A percentile compares a stretch with the other conserved stretches of the same genome.
phyloP scores from a whole-genome alignment of 2,113 vertebrate genomes.

The Danionella cerebrum region DNA sequence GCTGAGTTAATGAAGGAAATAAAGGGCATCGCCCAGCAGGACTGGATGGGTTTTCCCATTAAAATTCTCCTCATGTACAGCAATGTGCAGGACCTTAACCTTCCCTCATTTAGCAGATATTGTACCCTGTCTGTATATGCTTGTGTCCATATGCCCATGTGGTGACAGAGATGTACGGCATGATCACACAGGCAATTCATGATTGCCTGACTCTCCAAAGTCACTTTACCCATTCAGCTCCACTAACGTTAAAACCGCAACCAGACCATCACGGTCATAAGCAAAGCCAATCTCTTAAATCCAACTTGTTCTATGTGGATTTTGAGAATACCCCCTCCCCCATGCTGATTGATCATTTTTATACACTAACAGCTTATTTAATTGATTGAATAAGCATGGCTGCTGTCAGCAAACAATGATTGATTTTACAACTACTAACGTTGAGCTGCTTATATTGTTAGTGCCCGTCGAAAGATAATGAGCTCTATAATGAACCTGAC shows the following conservation, averaged over 20 bases:
- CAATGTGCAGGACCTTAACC: constrained; percentile 58
- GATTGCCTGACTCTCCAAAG: constrained; percentile 50
- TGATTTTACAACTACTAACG: no score
- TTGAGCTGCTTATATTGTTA: no score
- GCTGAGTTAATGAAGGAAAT: constrained; percentile 34
- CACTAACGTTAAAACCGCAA: neutral
- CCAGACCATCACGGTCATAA: neutral
- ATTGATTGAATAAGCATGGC: no score
- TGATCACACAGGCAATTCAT: constrained; percentile 53
- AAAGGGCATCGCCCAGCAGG: constrained; percentile 47
- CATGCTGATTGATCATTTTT: no score
- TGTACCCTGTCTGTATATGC: constrained; percentile 21
- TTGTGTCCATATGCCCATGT: constrained; percentile 31
- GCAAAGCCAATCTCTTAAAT: no score
- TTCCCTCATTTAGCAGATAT: constrained; percentile 53
- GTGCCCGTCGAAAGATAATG: no score
- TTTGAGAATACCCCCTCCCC: no score
- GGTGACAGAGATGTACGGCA: constrained; percentile 59
- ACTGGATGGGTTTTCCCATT: constrained; percentile 52
- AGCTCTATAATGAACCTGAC: no score
- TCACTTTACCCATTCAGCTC: constrained; percentile 34
- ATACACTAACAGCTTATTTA: no score
- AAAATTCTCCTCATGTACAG: constrained; percentile 64
- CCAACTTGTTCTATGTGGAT: no score
- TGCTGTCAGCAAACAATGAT: no score